Evolutionary conservation across 2,888 invertebrate species (phyloP), one percentile per base, ranked within the genome.

Genomic region (Nymphalis polychloros): DNA sequence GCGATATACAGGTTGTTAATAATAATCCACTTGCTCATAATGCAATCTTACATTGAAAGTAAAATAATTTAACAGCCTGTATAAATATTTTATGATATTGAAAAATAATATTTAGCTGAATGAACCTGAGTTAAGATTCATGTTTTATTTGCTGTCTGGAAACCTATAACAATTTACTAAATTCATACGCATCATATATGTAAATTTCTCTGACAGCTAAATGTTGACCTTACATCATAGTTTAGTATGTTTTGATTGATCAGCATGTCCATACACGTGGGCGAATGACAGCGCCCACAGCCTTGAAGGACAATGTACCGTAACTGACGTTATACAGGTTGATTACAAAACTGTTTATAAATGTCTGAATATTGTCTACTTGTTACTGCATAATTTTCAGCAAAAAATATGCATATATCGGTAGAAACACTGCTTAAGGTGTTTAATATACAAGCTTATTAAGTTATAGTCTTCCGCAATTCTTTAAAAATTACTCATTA

Each of bases 271-370:
- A 81, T 75, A 73, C 72, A 74, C 85, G 89, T 89, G 85, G 89
- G 90, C 89, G 90, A 83, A 80, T 82, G 83, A 88, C 87, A 88
- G 88, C 89, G 87, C 90, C 89, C 89, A 89, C 90, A 84, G 79
- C 80, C 78, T 72, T 68, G 79, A 85, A 88, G 89, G 88, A 90
- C 90, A 88, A 88, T 90, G 87, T 91, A 91, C 91, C 91, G 90
- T 91, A 90, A 84, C 81, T 27, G 53, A 50, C 50, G 50, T 50
- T 53, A 53, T 53, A 53, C 53, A 53, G 53, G 53, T 53, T 53
- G 53, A 53, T 53, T 27, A 78, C 72, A 74, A 70, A 65, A 77
- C 84, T 85, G 87, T 75, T 19, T 20, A 50, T 50, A 50, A 50
- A 20, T 50, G 2, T 20, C 50, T 50, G 1, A 13, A 41, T 2